Percentiles rank a stretch among this genome's conserved stretches.
Evolutionary conservation across 1,140 invertebrate species (phyloP).

Genomic region (Ips nitidus): DNA sequence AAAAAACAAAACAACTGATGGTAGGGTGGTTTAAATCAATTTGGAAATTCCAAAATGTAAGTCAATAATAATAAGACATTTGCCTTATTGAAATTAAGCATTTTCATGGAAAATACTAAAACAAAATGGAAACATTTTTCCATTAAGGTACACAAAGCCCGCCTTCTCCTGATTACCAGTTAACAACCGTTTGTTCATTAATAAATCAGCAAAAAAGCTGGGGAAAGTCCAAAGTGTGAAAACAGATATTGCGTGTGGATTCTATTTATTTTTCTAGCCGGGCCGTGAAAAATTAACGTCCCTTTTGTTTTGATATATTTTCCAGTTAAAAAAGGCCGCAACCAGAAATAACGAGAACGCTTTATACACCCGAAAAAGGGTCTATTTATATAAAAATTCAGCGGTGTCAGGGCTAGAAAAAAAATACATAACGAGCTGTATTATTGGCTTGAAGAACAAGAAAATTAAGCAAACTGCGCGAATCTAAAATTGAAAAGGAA

Average conservation of each 20-base stretch:
- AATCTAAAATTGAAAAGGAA: slow-evolving; percentile 23
- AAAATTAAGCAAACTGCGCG: slow-evolving; percentile 16
- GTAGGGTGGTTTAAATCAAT: no score
- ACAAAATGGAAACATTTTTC: no score
- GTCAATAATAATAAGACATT: no score
- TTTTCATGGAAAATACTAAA: no score
- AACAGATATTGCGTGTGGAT: neutral
- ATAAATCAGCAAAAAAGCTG: neutral
- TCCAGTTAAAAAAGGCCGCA: neutral
- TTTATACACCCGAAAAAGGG: neutral
- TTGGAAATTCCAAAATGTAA: no score
- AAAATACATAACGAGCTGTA: slow-evolving; percentile 7
- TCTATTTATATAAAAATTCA: neutral
- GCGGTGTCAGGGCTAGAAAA: neutral
- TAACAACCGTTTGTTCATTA: neutral
- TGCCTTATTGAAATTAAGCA: no score
- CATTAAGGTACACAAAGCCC: neutral
- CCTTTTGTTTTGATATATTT: slow-evolving; percentile 1
- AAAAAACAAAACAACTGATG: no score
- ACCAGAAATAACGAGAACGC: neutral
- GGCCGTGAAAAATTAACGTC: neutral
- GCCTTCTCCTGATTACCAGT: neutral
- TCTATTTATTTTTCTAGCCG: neutral
- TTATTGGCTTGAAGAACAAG: slow-evolving; percentile 10
- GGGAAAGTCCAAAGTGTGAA: neutral